Percentiles rank a stretch among this genome's conserved stretches.
These are phyloP conservation scores for Cephalotes varians DNA, from an alignment of 2,888 invertebrate species.

Conservation along the genomic window DNA sequence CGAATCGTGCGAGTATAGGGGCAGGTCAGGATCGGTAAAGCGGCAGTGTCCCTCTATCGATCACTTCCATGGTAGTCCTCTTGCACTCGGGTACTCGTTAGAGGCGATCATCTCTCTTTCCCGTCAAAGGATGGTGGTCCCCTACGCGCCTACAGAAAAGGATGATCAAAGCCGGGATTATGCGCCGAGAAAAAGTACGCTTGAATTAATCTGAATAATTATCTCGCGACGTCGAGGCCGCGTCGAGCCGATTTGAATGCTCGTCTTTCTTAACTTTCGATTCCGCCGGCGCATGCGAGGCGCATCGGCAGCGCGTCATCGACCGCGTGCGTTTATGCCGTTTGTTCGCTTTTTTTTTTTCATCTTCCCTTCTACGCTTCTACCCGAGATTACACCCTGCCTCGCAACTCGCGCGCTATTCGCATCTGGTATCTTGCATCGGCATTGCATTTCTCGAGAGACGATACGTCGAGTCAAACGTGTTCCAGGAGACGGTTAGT, in stretches of 20 bases:
- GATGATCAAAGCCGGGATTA: conserved; percentile 54
- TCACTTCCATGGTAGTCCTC: conserved; percentile 60
- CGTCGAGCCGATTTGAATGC: conserved; percentile 42
- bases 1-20: conserved; percentile 65
- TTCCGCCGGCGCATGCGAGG: conserved; percentile 9
- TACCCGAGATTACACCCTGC: conserved; percentile 8
- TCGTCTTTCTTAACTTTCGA: conserved; percentile 36
- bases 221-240: conserved; percentile 27
- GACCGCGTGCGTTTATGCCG: conserved; percentile 3
- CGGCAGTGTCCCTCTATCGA: conserved; percentile 66
- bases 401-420: conserved; percentile 44
- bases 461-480: conserved; percentile 64
- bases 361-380: neutral
- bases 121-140: conserved; percentile 47
- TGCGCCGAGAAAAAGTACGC: conserved; percentile 54
- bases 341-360: neutral
- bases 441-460: conserved; percentile 47
- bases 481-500: conserved; percentile 68
- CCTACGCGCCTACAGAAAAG: conserved; percentile 30
- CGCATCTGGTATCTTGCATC: conserved; percentile 34
- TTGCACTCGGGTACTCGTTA: conserved; percentile 59
- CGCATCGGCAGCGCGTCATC: conserved; percentile 28
- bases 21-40: conserved; percentile 72
- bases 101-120: conserved; percentile 47
- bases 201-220: conserved; percentile 56